A percentile compares a stretch with the other conserved stretches of the same genome.
Conservation (phyloP, 2,797 vertebrate genomes). For the Helicolenus hilgendorfi region DNA sequence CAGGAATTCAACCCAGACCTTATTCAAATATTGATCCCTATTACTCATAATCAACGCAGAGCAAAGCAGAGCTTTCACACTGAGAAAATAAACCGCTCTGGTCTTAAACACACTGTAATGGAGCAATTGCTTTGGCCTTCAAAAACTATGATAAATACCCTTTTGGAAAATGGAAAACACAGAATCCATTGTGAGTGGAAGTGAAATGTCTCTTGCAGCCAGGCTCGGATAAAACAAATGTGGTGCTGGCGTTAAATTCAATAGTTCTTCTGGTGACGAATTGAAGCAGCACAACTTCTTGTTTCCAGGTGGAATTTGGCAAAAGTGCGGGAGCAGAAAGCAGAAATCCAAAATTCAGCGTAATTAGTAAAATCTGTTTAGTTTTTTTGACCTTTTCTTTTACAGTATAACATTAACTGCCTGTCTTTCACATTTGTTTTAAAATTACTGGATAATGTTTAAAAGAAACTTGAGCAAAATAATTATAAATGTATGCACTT, state of each 20-base stretch:
- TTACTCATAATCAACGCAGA: slow-evolving; percentile 32
- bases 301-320: slow-evolving; percentile 12
- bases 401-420: not conserved
- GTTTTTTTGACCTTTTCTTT: not conserved
- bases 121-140: slow-evolving; percentile 60
- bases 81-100: slow-evolving; percentile 20
- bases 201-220: slow-evolving; percentile 41
- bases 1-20: slow-evolving; percentile 10
- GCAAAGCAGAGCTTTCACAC: slow-evolving; percentile 6
- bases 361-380: not conserved
- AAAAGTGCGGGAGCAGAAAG: not conserved
- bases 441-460: not conserved
- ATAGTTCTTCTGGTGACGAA: slow-evolving; percentile 14
- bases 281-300: not conserved
- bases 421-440: not conserved
- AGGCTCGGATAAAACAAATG: slow-evolving; percentile 29
- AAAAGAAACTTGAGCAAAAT: not conserved
- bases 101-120: slow-evolving; percentile 32
- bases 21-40: slow-evolving; percentile 45
- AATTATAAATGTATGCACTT: not conserved
- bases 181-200: slow-evolving; percentile 56
- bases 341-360: not conserved
- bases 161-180: slow-evolving; percentile 70
- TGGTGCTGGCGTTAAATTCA: slow-evolving; percentile 1
- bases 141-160: slow-evolving; percentile 56